phyloP scores from a whole-genome alignment of 2,797 vertebrate species.

The Lithobates sylvaticus region DNA sequence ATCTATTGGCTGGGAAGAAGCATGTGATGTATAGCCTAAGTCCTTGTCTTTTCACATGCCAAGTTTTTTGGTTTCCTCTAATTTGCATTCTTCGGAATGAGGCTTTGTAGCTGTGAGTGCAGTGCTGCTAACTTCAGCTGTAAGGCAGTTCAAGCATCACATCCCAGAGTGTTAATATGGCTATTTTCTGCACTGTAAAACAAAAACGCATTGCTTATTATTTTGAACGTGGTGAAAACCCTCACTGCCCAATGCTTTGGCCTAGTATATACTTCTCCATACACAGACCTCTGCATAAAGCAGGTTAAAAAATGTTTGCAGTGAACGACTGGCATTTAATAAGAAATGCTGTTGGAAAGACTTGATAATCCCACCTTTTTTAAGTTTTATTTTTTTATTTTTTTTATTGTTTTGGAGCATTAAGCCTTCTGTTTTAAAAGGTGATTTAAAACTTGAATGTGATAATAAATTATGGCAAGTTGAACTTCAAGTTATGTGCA shows the following conservation, averaged over 20 bases:
- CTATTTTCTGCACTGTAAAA: slow-evolving; percentile 85
- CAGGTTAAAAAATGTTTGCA: slow-evolving; percentile 86
- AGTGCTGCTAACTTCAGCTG: slow-evolving; percentile 66
- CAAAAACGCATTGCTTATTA: slow-evolving; percentile 82
- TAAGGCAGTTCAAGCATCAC: slow-evolving; percentile 58
- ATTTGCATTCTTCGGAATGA: slow-evolving; percentile 43
- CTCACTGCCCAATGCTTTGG: slow-evolving; percentile 80
- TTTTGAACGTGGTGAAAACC: slow-evolving; percentile 80
- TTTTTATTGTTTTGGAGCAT: slow-evolving; percentile 76
- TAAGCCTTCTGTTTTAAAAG: slow-evolving; percentile 89
- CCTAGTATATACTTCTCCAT: slow-evolving; percentile 94
- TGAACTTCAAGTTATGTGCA: slow-evolving; percentile 99
- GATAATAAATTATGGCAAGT: slow-evolving; percentile 97
- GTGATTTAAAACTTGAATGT: slow-evolving; percentile 99
- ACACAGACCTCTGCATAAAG: slow-evolving; percentile 95
- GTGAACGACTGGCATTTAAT: slow-evolving; percentile 91
- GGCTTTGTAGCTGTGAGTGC: slow-evolving; percentile 38
- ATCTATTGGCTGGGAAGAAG: slow-evolving; percentile 50
- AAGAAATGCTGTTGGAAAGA: slow-evolving; percentile 96
- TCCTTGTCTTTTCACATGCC: slow-evolving; percentile 51
- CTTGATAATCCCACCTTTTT: slow-evolving; percentile 92
- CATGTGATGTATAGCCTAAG: slow-evolving; percentile 56
- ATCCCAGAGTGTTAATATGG: slow-evolving; percentile 81
- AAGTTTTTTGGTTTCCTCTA: slow-evolving; percentile 44
- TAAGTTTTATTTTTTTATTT: slow-evolving; percentile 23